Base-by-base conservation (phyloP, 2,888 invertebrate genomes). In the Silvanus unidentatus region DNA sequence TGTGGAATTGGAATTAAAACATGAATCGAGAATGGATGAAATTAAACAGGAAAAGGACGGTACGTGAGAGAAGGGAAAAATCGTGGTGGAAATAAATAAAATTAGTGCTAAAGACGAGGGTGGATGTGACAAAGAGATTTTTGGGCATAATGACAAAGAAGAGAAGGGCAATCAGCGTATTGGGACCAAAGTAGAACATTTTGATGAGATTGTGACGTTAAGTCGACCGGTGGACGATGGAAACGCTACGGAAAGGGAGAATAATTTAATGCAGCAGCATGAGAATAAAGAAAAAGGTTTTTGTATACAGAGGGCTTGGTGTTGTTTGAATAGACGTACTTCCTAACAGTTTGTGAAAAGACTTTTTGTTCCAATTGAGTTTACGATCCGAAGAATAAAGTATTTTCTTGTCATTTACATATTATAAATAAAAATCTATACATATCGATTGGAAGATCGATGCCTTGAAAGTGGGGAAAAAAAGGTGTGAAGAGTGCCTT, bases 281-380 rank as follows among this genome's bases (percentile, higher is more conserved):
- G 34, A 29, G 22, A 42, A 45, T 16, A 48, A 52, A 50, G 61
- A 65, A 29, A 63, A 69, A 44, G 72, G 73, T 38, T 75, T 76
- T 55, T 73, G 72, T 62, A 73, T 77, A 53, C 73, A 74, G 32
- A 67, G 76, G 48, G 76, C 74, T 45, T 76, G 75, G 72, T 77
- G 77, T 61, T 77, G 77, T 54, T 71, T 77, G 50, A 69, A 70
- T 46, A 62, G 68, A 49, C 61, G 71, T 45, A 69, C 70, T 44
- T 71, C 69, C 53, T 69, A 68, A 66, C 63, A 32, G 10, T 32
- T 32, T 32, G 6, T 32, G 3, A 37, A 32, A 12, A 4, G 13
- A 5, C 5, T 32, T 5, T 28, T 28, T 9, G 28, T 10, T 28
- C 28, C 10, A n/a, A n/a, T n/a, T n/a, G n/a, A n/a, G n/a, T n/a